phyloP scores from a whole-genome alignment of 2,113 vertebrate species.

The Xerus inauris region DNA sequence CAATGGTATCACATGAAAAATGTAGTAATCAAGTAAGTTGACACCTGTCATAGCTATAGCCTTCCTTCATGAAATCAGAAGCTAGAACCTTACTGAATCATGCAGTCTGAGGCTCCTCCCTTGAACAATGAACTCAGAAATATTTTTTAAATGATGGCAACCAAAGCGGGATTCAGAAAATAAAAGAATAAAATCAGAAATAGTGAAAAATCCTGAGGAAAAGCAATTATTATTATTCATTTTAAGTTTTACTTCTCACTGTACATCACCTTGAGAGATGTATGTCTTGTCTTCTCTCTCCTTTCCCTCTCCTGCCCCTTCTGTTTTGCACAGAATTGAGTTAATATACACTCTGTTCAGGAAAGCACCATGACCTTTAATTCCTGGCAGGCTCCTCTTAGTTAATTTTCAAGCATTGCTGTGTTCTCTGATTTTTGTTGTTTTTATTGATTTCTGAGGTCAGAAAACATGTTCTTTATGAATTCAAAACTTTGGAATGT shows the following conservation, averaged over 20 bases:
- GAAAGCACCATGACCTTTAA: background rate
- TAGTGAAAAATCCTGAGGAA: background rate
- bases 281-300: background rate
- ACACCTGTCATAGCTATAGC: background rate
- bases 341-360: background rate
- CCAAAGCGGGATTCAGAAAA: background rate
- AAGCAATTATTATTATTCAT: background rate
- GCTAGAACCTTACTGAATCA: background rate
- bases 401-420: background rate
- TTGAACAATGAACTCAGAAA: background rate
- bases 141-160: background rate
- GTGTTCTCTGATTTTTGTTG: background rate
- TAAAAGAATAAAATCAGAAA: background rate
- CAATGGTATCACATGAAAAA: background rate
- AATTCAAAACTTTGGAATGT: slow-evolving; percentile 2
- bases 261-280: background rate
- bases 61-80: background rate
- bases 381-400: background rate
- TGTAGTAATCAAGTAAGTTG: background rate
- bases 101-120: background rate
- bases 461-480: background rate
- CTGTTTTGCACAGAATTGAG: background rate
- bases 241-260: background rate
- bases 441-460: background rate
- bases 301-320: background rate